phyloP scores from a whole-genome alignment of 35 echinoderm and acorn worm species.

The Ptychodera flava region DNA sequence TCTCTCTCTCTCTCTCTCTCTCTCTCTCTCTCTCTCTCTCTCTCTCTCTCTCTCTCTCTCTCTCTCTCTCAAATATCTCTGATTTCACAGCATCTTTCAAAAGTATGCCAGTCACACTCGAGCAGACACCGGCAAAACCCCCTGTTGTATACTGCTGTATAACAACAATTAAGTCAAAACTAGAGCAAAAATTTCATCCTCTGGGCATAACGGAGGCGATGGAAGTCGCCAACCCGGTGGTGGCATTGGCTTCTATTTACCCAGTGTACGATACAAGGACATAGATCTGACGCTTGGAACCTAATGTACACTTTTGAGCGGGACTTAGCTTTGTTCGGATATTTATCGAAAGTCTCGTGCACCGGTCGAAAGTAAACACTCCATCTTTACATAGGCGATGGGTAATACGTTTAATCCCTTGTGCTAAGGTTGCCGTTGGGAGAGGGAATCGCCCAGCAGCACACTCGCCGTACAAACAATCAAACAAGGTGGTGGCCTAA shows the following conservation, averaged over 20 bases:
- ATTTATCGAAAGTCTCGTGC: not conserved
- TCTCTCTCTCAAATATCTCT: not conserved
- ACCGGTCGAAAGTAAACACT: not conserved
- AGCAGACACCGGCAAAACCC: no score
- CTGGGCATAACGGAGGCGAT: no score
- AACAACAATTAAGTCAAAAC: no score
- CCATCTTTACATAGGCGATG: not conserved
- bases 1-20: not conserved
- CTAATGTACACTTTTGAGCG: not conserved
- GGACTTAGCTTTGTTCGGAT: not conserved
- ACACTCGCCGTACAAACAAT: no score
- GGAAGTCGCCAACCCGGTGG: no score
- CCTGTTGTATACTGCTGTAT: no score
- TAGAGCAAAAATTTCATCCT: no score
- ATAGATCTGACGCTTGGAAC: not conserved
- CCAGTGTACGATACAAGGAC: not conserved
- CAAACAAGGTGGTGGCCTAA: no score
- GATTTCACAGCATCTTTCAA: no score
- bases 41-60: not conserved
- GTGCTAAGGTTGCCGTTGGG: not conserved
- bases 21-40: not conserved
- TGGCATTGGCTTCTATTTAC: not conserved
- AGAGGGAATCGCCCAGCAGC: no score
- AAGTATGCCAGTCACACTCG: no score
- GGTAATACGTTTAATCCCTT: not conserved